phyloP scores from a whole-genome alignment of 1,140 invertebrate species.

The Formica selysi region DNA sequence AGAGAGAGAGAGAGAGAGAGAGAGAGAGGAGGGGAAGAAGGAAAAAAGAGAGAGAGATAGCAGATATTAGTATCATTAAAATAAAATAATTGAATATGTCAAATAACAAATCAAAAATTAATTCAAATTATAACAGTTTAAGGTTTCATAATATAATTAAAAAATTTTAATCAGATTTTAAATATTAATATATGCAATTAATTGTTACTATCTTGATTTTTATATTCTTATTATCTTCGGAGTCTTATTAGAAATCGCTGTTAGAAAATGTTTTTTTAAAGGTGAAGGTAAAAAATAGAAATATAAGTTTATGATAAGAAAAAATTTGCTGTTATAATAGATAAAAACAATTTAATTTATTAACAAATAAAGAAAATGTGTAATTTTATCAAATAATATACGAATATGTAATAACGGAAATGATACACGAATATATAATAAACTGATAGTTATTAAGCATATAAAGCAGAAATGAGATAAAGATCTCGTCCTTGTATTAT shows the following conservation, averaged over 20 bases:
- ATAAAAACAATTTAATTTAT: background rate
- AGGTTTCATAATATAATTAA: background rate
- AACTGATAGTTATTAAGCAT: background rate
- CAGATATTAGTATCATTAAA: background rate
- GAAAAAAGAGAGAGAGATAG: too few species aligned
- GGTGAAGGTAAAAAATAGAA: background rate
- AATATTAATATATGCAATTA: background rate
- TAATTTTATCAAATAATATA: background rate
- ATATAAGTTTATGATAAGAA: background rate
- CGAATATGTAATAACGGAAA: background rate
- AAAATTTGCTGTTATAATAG: background rate
- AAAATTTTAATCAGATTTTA: background rate
- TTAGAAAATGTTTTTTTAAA: background rate
- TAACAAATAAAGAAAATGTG: background rate
- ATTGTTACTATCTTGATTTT: background rate
- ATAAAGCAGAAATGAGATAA: background rate
- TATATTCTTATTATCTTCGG: background rate
- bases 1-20: background rate
- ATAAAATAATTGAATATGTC: background rate
- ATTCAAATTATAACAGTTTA: background rate
- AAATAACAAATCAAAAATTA: conserved; percentile 10
- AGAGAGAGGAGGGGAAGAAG: too few species aligned
- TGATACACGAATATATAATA: background rate
- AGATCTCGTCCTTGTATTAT: background rate
- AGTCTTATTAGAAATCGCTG: background rate